Percentiles rank a stretch among this genome's conserved stretches.
phyloP scores from a whole-genome alignment of 1,140 invertebrate genomes.

The Triops longicaudatus region DNA sequence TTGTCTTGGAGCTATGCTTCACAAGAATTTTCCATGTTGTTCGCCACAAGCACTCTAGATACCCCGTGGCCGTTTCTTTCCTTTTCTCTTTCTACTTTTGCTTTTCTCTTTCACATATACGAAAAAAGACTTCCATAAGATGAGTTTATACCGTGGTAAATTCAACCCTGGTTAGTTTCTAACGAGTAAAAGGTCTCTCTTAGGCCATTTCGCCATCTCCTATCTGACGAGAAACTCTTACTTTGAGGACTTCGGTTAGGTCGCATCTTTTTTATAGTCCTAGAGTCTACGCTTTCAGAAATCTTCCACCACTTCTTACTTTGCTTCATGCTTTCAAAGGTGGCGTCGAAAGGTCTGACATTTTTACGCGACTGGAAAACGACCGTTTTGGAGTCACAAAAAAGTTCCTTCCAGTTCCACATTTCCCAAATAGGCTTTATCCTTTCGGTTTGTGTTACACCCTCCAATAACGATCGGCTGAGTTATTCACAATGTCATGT shows the following conservation, averaged over 20 bases:
- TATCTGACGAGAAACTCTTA: conserved; percentile 43
- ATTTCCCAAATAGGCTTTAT: conserved; percentile 47
- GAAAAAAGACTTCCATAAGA: too few relatives aligned
- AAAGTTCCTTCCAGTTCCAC: conserved; percentile 40
- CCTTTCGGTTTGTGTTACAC: conserved; percentile 48
- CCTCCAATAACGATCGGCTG: conserved; percentile 42
- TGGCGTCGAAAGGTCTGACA: background rate
- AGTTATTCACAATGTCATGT: conserved; percentile 37
- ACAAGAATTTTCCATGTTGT: too few relatives aligned
- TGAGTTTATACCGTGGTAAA: too few relatives aligned
- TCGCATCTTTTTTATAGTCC: conserved; percentile 37
- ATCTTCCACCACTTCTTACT: background rate
- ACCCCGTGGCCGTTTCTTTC: too few relatives aligned
- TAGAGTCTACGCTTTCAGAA: too few relatives aligned
- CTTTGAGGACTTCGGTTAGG: conserved; percentile 42
- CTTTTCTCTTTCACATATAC: too few relatives aligned
- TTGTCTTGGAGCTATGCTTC: too few relatives aligned
- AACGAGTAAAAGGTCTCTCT: conserved; percentile 35
- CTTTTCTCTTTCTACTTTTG: too few relatives aligned
- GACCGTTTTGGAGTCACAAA: conserved; percentile 29
- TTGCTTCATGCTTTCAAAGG: background rate
- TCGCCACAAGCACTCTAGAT: too few relatives aligned
- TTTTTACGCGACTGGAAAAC: conserved; percentile 27
- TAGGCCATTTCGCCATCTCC: conserved; percentile 44
- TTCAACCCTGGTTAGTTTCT: conserved; percentile 39